These are phyloP conservation scores for Trachemys scripta DNA, from an alignment of 2,113 vertebrate genomes.

Conservation along the genomic window DNA sequence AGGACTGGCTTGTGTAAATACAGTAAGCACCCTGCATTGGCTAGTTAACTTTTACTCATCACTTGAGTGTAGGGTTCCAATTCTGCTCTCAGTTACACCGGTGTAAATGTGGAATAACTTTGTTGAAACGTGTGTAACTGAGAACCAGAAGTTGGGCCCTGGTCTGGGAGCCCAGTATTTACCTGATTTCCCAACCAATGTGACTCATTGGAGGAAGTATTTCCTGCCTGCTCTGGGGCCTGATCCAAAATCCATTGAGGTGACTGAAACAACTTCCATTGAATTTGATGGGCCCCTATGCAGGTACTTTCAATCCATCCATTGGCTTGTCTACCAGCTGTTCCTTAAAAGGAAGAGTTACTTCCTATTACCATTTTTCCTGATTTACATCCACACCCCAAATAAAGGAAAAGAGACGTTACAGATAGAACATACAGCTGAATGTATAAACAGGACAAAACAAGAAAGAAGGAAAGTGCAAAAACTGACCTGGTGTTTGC, in stretches of 20 bases:
- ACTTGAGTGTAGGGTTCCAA: background rate
- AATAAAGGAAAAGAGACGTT: background rate
- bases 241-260: background rate
- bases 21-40: background rate
- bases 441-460: background rate
- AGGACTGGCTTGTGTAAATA: background rate
- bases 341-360: background rate
- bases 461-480: background rate
- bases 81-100: background rate
- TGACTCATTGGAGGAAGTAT: background rate
- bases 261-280: background rate
- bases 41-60: background rate
- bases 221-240: background rate
- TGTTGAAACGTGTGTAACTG: background rate
- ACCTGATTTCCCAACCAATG: background rate
- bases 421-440: background rate
- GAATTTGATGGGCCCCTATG: background rate
- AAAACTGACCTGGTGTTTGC: background rate
- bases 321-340: background rate
- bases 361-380: background rate
- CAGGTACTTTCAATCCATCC: background rate
- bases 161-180: background rate
- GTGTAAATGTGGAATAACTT: background rate
- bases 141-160: fast-evolving
- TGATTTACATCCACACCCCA: background rate